Base-by-base conservation (phyloP, 2,888 invertebrate species). In the Metopia argyrocephala region DNA sequence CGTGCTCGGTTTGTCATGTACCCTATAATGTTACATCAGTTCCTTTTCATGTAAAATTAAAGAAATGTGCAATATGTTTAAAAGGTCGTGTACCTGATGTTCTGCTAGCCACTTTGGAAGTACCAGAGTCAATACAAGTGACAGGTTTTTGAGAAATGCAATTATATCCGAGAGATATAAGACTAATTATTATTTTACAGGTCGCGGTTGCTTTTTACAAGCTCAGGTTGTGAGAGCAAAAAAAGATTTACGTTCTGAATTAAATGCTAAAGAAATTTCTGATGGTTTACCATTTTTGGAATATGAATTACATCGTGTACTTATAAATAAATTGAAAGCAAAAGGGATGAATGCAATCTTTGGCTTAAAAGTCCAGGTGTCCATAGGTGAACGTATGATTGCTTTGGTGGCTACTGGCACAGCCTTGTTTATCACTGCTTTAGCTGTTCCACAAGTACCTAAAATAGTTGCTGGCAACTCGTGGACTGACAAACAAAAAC, bases 331-430 rank as follows among this genome's bases (percentile, higher is more conserved):
- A 89, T 91, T 98, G 2, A 94, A 96, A 90, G 95, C 98, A 83
- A 96, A 96, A 90, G 98, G 97, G 6, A 98, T 98, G 94, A 99
- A 98, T 91, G 96, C 97, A 4, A 92, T 98, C 69, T 98, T 98
- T 91, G 96, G 96, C 0, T 92, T 98, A 6, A 94, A 94, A 75
- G 94, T 95, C 0, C 94, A 95, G 86, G 92, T 96, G 52, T 92
- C 96, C 0, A 93, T 98, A 65, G 98, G 98, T 3, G 98, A 98
- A 87, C 94, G 95, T 62, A 93, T 96, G 89, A 93, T 98, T 71
- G 94, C 97, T 84, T 96, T 96, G 5, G 93, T 97, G 81, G 98
- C 97, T 0, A 95, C 96, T 3, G 97, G 96, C 0, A 97, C 97
- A 0, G 98, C 96, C 0, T 93, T 96, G 7, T 95, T 94, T 85